Conservation (phyloP, 2,888 invertebrate species). For the Cancer borealis region DNA sequence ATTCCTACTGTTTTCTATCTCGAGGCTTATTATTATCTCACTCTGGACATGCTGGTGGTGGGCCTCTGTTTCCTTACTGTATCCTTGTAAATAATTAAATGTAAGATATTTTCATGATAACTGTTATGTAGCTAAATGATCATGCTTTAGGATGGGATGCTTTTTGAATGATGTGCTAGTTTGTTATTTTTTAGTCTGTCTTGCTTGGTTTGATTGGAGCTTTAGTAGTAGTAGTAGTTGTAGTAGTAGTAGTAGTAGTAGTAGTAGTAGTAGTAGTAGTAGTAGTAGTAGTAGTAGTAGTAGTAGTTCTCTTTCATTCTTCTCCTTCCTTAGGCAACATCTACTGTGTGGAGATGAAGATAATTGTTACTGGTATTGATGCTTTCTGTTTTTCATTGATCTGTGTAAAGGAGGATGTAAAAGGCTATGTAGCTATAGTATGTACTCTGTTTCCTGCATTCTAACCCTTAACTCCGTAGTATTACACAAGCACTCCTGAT, state of each 20-base stretch:
- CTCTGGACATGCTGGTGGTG: slow-evolving; percentile 35
- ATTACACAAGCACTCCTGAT: not conserved
- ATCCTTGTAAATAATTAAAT: not conserved
- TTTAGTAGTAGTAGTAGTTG: not conserved
- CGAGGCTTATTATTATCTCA: not conserved
- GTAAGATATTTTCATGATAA: not conserved
- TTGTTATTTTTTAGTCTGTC: not conserved
- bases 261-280: too few relatives aligned
- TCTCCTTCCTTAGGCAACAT: not conserved
- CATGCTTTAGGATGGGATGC: not conserved
- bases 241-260: too few relatives aligned
- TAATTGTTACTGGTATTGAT: not conserved
- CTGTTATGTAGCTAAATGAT: not conserved
- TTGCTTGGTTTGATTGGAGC: not conserved
- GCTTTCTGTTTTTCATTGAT: not conserved
- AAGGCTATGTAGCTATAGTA: not conserved
- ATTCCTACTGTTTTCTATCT: not conserved
- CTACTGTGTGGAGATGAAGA: not conserved
- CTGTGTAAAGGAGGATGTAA: not conserved
- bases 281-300: too few relatives aligned
- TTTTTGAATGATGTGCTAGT: not conserved
- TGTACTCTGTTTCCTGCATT: not conserved
- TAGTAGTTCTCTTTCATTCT: not conserved
- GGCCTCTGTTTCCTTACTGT: not conserved
- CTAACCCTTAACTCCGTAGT: not conserved